Percentiles rank a stretch among this genome's conserved stretches.
These are phyloP conservation scores for Zoanthus sociatus DNA, from an alignment of 92 coral and sea anemone species.

Conservation along the genomic window DNA sequence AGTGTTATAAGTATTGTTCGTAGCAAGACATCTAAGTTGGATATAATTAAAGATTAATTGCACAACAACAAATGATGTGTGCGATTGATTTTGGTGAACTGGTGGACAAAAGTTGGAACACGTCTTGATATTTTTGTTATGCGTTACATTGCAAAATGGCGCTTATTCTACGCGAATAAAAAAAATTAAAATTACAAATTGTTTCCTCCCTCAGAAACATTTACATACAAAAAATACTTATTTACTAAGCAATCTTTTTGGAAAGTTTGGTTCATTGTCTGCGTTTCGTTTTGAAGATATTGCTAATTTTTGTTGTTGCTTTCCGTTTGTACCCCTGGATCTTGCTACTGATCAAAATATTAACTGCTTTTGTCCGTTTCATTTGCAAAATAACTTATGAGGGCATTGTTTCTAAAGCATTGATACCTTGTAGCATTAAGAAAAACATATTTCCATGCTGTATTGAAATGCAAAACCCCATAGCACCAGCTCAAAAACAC, in stretches of 20 bases:
- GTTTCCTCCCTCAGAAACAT: conserved; percentile 21
- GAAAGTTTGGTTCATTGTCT: conserved; percentile 23
- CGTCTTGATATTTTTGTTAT: conserved; percentile 3
- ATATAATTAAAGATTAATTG: neutral
- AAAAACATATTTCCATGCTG: conserved; percentile 27
- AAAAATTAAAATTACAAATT: neutral
- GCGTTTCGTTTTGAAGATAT: conserved; percentile 15
- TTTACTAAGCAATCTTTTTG: conserved; percentile 23
- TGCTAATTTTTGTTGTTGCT: neutral
- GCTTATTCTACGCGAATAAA: neutral
- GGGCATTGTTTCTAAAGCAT: conserved; percentile 22
- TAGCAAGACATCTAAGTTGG: conserved; percentile 8
- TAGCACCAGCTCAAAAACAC: neutral
- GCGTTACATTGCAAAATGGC: conserved; percentile 6
- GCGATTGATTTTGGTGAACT: conserved; percentile 5
- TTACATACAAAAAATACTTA: conserved; percentile 26
- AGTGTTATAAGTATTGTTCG: neutral
- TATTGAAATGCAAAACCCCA: neutral
- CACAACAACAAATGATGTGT: conserved; percentile 1
- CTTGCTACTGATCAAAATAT: neutral
- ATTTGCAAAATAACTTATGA: conserved; percentile 13
- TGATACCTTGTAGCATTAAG: neutral
- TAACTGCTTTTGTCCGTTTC: conserved; percentile 9
- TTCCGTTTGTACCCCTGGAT: conserved; percentile 21
- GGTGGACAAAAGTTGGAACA: neutral